Conservation (phyloP, 92 coral and sea anemone species). For the Actinostola sp. region DNA sequence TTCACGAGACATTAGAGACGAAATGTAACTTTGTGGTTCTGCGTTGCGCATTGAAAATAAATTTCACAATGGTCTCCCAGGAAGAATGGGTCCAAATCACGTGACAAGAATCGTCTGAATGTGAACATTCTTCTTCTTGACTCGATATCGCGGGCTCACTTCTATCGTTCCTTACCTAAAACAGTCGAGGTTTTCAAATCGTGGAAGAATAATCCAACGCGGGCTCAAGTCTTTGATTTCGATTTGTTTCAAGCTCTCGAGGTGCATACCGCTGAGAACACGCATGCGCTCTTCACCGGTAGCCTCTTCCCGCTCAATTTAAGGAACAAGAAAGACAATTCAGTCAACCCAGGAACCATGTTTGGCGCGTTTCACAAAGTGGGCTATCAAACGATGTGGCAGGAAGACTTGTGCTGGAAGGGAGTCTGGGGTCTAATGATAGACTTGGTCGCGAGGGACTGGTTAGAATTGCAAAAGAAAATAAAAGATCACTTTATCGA, state of each 20-base stretch:
- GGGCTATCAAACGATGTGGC: conserved; percentile 70
- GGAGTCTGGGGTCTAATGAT: conserved; percentile 47
- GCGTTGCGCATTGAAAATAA: conserved; percentile 34
- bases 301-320: conserved; percentile 55
- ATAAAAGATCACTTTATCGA: conserved; percentile 50
- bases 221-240: conserved; percentile 65
- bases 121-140: conserved; percentile 78
- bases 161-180: conserved; percentile 85
- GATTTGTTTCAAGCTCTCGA: conserved; percentile 86
- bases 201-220: conserved; percentile 47
- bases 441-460: conserved; percentile 31
- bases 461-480: conserved; percentile 30
- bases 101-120: conserved; percentile 54
- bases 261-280: conserved; percentile 80
- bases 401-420: conserved; percentile 71
- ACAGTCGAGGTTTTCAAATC: conserved; percentile 62
- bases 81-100: conserved; percentile 13
- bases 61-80: conserved; percentile 63
- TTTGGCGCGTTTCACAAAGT: conserved; percentile 27
- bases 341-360: conserved; percentile 21
- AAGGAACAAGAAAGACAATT: not conserved
- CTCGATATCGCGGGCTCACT: conserved; percentile 87
- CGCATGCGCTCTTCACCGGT: conserved; percentile 79
- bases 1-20: conserved; percentile 27
- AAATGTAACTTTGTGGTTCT: conserved; percentile 62